These are phyloP conservation scores for Bombylius major DNA, from an alignment of 2,888 invertebrate genomes.

Conservation along the genomic window DNA sequence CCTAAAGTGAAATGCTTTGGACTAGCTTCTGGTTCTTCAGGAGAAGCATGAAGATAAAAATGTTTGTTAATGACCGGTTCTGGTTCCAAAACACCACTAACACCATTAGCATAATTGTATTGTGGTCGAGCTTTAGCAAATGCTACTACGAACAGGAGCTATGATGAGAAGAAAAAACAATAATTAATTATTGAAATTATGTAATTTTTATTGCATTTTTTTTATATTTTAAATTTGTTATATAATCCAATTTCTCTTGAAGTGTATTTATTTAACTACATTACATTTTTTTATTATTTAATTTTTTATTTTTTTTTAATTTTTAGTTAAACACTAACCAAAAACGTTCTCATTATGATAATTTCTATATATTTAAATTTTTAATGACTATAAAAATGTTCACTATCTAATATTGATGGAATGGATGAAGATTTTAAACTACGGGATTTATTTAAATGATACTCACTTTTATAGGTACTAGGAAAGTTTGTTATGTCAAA, in stretches of 20 bases:
- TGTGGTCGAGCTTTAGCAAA: slow-evolving; percentile 2
- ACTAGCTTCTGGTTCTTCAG: slow-evolving; percentile 28
- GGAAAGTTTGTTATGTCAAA: not conserved
- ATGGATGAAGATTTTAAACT: not conserved
- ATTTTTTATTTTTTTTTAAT: not conserved
- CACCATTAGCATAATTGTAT: slow-evolving; percentile 2
- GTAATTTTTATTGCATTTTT: not conserved
- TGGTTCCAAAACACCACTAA: slow-evolving; percentile 5
- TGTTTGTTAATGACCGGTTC: slow-evolving; percentile 32
- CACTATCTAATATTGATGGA: not conserved
- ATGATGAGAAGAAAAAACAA: not conserved
- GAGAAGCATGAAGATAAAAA: slow-evolving; percentile 30
- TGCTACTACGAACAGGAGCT: slow-evolving; percentile 1
- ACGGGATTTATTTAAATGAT: not conserved
- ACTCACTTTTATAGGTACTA: not conserved
- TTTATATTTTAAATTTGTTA: not conserved
- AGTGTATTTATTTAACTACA: no score
- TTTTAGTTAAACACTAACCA: not conserved
- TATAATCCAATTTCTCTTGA: no score
- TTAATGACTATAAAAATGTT: not conserved
- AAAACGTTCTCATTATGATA: not conserved
- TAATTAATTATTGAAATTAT: not conserved
- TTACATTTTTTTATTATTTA: no score
- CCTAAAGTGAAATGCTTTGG: slow-evolving; percentile 29
- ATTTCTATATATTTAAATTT: not conserved